Conservation (phyloP, 2,113 vertebrate genomes). For the Syrmaticus mikado region DNA sequence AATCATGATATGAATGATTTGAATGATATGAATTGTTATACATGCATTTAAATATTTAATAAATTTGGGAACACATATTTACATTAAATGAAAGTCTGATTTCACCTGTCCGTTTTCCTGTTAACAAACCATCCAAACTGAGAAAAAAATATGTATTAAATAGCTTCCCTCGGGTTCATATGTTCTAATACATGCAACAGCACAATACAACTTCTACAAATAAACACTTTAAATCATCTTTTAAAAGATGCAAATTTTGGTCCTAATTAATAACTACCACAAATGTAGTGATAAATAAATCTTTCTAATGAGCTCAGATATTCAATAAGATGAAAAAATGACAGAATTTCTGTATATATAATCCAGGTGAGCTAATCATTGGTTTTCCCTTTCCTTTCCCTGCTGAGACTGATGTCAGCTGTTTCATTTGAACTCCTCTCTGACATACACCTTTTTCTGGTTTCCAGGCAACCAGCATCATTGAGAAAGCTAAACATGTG, state of each 20-base stretch:
- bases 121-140: background rate
- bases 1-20: background rate
- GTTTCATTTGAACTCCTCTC: conserved; percentile 28
- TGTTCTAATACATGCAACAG: background rate
- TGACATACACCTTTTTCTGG: conserved; percentile 36
- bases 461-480: conserved; percentile 40
- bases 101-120: background rate
- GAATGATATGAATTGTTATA: background rate
- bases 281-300: background rate
- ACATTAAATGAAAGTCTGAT: background rate
- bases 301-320: conserved; percentile 21
- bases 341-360: conserved; percentile 15
- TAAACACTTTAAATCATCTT: background rate
- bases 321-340: conserved; percentile 28
- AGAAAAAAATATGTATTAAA: background rate
- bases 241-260: background rate
- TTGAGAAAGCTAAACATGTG: background rate
- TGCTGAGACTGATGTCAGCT: conserved; percentile 44
- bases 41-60: background rate
- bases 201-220: background rate
- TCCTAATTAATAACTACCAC: background rate
- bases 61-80: background rate
- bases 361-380: conserved; percentile 12
- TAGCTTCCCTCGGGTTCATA: accelerated
- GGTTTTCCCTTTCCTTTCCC: conserved; percentile 10